A percentile compares a stretch with the other conserved stretches of the same genome.
phyloP scores from a whole-genome alignment of 1,140 invertebrate genomes.

The Papilio polyxenes region DNA sequence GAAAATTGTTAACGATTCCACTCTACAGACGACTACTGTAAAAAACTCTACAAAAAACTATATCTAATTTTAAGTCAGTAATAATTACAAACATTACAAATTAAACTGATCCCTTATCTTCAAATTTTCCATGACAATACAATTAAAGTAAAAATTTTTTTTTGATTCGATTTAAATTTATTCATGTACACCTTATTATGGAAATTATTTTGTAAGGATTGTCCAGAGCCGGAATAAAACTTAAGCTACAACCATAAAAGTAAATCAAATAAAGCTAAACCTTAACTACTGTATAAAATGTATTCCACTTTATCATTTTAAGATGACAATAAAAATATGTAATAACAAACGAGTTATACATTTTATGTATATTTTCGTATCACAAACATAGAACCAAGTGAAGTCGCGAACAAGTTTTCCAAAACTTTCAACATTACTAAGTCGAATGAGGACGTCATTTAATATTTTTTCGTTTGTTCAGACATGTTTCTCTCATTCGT shows the following conservation, averaged over 20 bases:
- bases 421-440: slow-evolving; percentile 1
- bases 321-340: not conserved
- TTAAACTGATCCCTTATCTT: no score
- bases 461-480: not conserved
- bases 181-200: no score
- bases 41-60: not conserved
- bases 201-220: no score
- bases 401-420: not conserved
- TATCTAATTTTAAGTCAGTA: not conserved
- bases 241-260: no score
- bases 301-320: no score
- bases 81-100: not conserved
- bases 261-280: not conserved
- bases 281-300: no score
- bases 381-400: not conserved
- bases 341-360: not conserved
- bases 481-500: not conserved
- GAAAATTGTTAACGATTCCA: slow-evolving; percentile 17
- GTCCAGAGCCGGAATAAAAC: no score
- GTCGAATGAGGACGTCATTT: slow-evolving; percentile 7
- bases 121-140: not conserved
- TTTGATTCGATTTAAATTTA: no score
- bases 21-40: not conserved
- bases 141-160: no score
- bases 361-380: not conserved